A percentile compares a stretch with the other conserved stretches of the same genome.
Conservation (phyloP, 53 echinoderm and acorn worm species). For the Holothuria leucospilota region DNA sequence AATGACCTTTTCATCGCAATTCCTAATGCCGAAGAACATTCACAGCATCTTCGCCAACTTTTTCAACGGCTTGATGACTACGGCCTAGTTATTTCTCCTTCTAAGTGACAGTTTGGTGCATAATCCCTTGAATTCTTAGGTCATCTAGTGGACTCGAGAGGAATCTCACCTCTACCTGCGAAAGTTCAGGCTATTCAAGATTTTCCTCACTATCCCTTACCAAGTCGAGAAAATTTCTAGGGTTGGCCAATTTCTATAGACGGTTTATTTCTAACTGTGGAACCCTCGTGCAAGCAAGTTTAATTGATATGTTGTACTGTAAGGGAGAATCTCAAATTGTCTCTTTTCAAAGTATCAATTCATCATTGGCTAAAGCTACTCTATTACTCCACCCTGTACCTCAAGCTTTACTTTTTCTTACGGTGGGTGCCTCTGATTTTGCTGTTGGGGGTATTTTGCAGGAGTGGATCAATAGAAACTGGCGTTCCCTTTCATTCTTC, state of each 20-base stretch:
- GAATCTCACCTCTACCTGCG: conserved; percentile 23
- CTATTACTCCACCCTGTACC: background rate
- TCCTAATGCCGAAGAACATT: too few relatives aligned
- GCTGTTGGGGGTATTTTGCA: too few relatives aligned
- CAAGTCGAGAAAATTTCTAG: conserved; percentile 33
- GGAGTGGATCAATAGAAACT: background rate
- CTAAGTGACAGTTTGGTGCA: conserved; percentile 19
- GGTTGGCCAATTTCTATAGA: conserved; percentile 49
- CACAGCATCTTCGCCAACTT: too few relatives aligned
- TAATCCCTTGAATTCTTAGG: conserved; percentile 33
- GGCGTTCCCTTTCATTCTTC: conserved; percentile 57
- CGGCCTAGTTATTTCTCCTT: conserved; percentile 7
- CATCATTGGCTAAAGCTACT: conserved; percentile 22
- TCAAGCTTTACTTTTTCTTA: too few relatives aligned
- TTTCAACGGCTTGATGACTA: too few relatives aligned
- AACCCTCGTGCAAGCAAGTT: conserved; percentile 17
- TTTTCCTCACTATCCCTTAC: conserved; percentile 1
- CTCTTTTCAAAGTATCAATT: conserved; percentile 24
- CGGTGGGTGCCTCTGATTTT: too few relatives aligned
- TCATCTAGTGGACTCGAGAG: conserved; percentile 5
- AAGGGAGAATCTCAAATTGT: background rate
- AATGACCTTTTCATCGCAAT: too few relatives aligned
- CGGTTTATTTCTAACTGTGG: conserved; percentile 24
- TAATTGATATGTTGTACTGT: conserved; percentile 39
- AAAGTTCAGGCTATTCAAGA: conserved; percentile 30